Base-by-base conservation (phyloP, 2,888 invertebrate genomes). In the Parnassius smintheus region DNA sequence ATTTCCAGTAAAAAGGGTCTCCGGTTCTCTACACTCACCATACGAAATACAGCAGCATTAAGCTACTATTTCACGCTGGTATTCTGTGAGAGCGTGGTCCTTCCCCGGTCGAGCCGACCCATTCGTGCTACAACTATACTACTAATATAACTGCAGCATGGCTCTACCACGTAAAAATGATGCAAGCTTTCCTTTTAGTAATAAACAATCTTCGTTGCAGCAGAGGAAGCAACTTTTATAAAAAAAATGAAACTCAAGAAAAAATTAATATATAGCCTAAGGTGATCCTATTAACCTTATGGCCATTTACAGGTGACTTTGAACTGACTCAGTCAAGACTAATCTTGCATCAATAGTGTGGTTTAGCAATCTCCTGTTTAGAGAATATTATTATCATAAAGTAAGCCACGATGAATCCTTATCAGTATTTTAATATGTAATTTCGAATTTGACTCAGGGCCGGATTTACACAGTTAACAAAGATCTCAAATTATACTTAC, bases 341-440 rank as follows among this genome's bases (percentile, higher is more conserved):
- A 52, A 61, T 50, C 55, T 63, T 51, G 41, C 41, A 52, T 51
- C 48, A 51, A 22, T 48, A 51, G 48, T 10, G 48, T 35, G 41
- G 51, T 59, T 55, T 63, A 18, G 56, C 59, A 59, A 63, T 52
- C 59, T 49, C 50, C 58, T 44, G 59, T 63, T 59, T 62, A 45
- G 51, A 56, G 56, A 56, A 55, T 41, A 53, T 59, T 52, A 59
- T 42, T 55, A 44, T 61, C 61, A 9, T 61, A 25, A 55, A 56
- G 55, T 56, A 22, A 41, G 18, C 42, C 42, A n/a, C 13, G 59
- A 50, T 55, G 44, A 4, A 44, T 9, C 42, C 50, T 22, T 55
- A 45, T 55, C 50, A 35, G 44, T 53, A 35, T 35, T 35, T 35
- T 35, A 35, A 35, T 35, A 35, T 35, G 35, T 35, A 35, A 35